phyloP scores from a whole-genome alignment of 2,797 vertebrate species.

The Acanthurus leucopareius region DNA sequence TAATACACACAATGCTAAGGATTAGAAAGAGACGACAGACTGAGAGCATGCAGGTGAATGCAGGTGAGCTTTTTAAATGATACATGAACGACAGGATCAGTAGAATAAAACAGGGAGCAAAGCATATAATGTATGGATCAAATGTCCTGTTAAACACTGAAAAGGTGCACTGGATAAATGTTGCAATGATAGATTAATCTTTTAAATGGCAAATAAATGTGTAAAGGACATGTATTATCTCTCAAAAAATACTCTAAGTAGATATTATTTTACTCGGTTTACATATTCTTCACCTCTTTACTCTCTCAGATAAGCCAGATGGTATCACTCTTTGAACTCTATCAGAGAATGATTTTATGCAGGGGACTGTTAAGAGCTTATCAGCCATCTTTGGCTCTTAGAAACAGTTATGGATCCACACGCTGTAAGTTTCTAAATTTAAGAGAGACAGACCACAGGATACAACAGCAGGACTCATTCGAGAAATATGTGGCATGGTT shows the following conservation, averaged over 20 bases:
- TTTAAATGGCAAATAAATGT: neutral
- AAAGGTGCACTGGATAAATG: too few relatives aligned
- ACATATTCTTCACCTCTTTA: neutral
- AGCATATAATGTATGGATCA: neutral
- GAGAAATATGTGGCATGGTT: constrained; percentile 23
- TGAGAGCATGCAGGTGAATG: neutral
- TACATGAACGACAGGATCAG: neutral
- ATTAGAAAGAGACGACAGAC: rapidly evolving
- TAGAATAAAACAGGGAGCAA: neutral
- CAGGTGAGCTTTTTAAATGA: neutral
- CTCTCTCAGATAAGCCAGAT: neutral
- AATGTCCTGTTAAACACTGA: too few relatives aligned
- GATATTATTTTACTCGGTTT: neutral
- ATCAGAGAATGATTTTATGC: constrained; percentile 23
- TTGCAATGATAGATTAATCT: too few relatives aligned
- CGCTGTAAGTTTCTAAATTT: neutral
- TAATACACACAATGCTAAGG: neutral
- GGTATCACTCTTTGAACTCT: constrained; percentile 2
- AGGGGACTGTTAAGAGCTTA: constrained; percentile 26
- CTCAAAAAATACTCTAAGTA: neutral
- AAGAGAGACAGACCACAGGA: neutral
- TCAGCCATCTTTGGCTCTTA: constrained; percentile 3
- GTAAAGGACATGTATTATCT: neutral
- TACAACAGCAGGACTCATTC: constrained; percentile 13
- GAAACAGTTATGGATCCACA: neutral